A percentile compares a stretch with the other conserved stretches of the same genome.
These are phyloP conservation scores for Pseudobourletiella spinata DNA, from an alignment of 1,140 invertebrate genomes.

Conservation along the genomic window DNA sequence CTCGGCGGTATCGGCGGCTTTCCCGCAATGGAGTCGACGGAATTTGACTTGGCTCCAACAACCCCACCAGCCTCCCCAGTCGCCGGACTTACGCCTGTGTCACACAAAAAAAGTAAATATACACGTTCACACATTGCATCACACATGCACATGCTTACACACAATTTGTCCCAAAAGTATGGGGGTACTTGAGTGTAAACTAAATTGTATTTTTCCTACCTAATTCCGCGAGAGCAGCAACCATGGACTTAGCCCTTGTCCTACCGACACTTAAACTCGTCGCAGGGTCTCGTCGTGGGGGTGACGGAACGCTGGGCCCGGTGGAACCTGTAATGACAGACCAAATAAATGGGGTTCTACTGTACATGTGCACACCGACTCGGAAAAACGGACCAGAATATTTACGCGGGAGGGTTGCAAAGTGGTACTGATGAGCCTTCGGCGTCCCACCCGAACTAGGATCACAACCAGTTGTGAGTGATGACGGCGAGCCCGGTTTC, in stretches of 20 bases:
- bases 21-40: conserved; percentile 59
- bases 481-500: conserved; percentile 34
- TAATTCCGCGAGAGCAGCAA: conserved; percentile 57
- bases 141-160: too few species aligned
- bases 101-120: conserved; percentile 24
- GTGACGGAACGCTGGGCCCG: conserved; percentile 64
- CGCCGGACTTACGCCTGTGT: conserved; percentile 5
- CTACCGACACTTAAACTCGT: conserved; percentile 87
- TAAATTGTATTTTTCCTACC: conserved; percentile 27
- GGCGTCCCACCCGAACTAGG: conserved; percentile 23
- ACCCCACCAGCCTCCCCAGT: neutral
- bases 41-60: conserved; percentile 44
- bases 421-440: conserved; percentile 44
- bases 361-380: too few species aligned
- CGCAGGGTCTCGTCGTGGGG: conserved; percentile 79
- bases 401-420: conserved; percentile 61
- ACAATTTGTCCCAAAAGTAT: too few species aligned
- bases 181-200: too few species aligned
- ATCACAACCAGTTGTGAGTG: conserved; percentile 34
- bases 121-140: too few species aligned
- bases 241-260: conserved; percentile 79
- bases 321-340: conserved; percentile 40
- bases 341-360: neutral
- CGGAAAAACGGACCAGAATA: conserved; percentile 32
- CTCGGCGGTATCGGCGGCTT: conserved; percentile 34